Conservation (phyloP, 2,797 vertebrate species). For the Mus caroli region DNA sequence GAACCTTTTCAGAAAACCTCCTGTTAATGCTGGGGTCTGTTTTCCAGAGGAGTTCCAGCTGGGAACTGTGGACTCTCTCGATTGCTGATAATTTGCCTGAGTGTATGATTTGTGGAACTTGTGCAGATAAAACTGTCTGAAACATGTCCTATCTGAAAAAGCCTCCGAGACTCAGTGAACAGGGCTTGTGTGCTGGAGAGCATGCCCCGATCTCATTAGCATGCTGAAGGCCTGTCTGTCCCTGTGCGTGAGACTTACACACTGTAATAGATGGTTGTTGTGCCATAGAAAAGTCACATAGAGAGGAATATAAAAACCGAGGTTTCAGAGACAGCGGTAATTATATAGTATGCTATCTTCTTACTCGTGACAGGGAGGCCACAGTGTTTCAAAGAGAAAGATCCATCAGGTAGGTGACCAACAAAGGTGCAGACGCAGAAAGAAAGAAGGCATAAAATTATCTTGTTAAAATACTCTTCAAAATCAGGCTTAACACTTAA, state of each 20-base stretch:
- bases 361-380: slow-evolving; percentile 26
- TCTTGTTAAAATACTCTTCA: background rate
- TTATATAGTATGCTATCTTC: background rate
- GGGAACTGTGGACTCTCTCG: slow-evolving; percentile 43
- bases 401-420: slow-evolving; percentile 18
- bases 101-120: background rate
- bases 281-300: background rate
- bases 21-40: slow-evolving; percentile 66
- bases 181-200: background rate
- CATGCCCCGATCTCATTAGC: background rate
- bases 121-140: background rate
- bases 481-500: background rate
- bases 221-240: background rate
- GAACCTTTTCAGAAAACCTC: slow-evolving; percentile 70
- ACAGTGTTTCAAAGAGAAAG: background rate
- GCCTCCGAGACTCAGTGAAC: background rate
- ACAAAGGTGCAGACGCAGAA: slow-evolving; percentile 41
- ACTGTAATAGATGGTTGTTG: background rate
- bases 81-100: slow-evolving; percentile 37
- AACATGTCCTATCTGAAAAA: slow-evolving; percentile 2
- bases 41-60: slow-evolving; percentile 73
- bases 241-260: too few relatives aligned
- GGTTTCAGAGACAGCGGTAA: background rate
- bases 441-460: slow-evolving; percentile 42
- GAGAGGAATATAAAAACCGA: background rate